These are phyloP conservation scores for Drosophila lowei DNA, from an alignment of 1,140 invertebrate species.

Conservation along the genomic window DNA sequence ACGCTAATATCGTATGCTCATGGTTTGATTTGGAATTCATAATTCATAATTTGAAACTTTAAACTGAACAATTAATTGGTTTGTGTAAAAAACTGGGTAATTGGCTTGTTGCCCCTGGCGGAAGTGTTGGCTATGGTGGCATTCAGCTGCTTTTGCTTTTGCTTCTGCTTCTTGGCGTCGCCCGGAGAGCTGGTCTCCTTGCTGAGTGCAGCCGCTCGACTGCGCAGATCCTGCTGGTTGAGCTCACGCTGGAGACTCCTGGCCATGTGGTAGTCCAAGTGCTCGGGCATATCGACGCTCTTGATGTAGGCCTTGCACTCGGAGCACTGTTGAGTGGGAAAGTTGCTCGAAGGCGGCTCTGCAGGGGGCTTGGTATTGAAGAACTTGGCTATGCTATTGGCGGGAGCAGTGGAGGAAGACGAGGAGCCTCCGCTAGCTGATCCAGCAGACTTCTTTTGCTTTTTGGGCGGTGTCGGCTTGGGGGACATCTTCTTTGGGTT, in stretches of 20 bases:
- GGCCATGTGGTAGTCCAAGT: constrained; percentile 89
- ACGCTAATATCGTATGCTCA: no score
- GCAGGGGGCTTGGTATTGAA: constrained; percentile 30
- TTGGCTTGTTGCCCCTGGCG: constrained; percentile 45
- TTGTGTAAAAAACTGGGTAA: constrained; percentile 73
- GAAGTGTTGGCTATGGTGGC: constrained; percentile 25
- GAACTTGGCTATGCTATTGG: constrained; percentile 60
- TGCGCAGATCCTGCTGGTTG: constrained; percentile 65
- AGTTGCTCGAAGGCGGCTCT: constrained; percentile 34
- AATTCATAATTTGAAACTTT: background rate
- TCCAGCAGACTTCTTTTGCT: constrained; percentile 37
- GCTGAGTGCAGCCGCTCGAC: constrained; percentile 10
- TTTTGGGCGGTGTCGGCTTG: constrained; percentile 38
- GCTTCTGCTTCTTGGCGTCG: constrained; percentile 35
- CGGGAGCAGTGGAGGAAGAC: background rate
- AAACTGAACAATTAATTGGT: constrained; percentile 31
- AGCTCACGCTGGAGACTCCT: constrained; percentile 85
- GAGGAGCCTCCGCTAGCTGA: background rate
- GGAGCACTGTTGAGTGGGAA: constrained; percentile 84
- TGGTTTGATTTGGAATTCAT: no score
- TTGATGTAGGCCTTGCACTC: constrained; percentile 87
- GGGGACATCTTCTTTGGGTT: constrained; percentile 17
- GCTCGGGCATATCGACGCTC: constrained; percentile 84
- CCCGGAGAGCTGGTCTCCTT: constrained; percentile 46
- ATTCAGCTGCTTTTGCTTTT: constrained; percentile 34